These are phyloP conservation scores for Lithophane leautieri DNA, from an alignment of 2,888 invertebrate genomes.

Conservation along the genomic window DNA sequence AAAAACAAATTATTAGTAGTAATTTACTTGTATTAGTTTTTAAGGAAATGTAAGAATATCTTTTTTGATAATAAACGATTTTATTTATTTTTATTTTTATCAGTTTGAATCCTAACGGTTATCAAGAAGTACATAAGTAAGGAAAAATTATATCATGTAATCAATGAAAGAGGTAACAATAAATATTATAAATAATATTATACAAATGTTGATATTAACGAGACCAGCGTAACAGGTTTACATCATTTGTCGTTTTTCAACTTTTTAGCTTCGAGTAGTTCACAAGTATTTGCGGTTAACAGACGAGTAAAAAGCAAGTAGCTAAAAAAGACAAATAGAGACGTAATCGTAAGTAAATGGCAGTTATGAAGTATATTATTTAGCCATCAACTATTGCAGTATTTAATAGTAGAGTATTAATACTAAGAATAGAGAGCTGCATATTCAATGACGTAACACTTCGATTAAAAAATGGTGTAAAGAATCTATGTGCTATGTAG, in stretches of 20 bases:
- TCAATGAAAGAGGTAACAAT: neutral
- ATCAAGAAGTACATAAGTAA: neutral
- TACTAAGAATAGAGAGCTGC: neutral
- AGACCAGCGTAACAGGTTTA: neutral
- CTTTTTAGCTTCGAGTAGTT: conserved; percentile 7
- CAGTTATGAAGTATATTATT: neutral
- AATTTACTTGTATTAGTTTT: too few species aligned
- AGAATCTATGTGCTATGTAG: neutral
- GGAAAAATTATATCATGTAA: neutral
- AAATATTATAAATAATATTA: too few species aligned
- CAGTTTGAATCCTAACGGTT: neutral
- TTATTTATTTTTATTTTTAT: neutral
- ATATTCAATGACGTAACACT: neutral
- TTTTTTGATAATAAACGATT: too few species aligned
- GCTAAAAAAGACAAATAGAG: neutral
- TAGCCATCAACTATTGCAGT: neutral
- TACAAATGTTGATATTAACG: neutral
- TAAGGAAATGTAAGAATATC: too few species aligned
- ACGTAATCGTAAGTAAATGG: neutral
- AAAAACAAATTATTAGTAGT: too few species aligned
- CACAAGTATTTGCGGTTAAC: neutral
- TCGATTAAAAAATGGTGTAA: neutral
- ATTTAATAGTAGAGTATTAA: conserved; percentile 7
- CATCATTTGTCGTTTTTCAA: neutral
- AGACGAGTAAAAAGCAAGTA: neutral